These are phyloP conservation scores for Gryllus bimaculatus DNA, from an alignment of 1,140 invertebrate species.

Conservation along the genomic window DNA sequence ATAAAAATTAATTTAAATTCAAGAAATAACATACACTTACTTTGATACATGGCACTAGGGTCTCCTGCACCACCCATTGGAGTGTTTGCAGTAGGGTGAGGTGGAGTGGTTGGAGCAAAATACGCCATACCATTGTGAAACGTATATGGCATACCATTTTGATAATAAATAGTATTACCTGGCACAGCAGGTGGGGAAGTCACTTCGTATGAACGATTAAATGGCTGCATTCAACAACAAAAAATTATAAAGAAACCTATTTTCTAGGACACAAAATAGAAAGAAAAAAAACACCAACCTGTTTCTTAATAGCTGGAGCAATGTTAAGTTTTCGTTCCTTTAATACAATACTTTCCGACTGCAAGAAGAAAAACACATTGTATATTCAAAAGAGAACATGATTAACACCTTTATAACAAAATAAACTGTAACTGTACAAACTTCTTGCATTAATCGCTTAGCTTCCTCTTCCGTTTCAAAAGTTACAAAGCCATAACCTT, in stretches of 20 bases:
- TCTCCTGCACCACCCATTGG: background rate
- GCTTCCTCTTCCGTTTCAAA: conserved; percentile 89
- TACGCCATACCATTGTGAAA: conserved; percentile 51
- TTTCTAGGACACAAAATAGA: background rate
- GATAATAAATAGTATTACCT: conserved; percentile 45
- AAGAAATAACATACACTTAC: background rate
- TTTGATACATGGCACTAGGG: conserved; percentile 7
- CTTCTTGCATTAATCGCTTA: conserved; percentile 57
- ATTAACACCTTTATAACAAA: conserved; percentile 17
- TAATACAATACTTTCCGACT: conserved; percentile 64
- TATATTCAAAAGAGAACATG: conserved; percentile 11
- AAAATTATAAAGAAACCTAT: background rate
- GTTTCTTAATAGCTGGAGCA: conserved; percentile 83
- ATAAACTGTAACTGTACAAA: conserved; percentile 29
- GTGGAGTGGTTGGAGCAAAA: conserved; percentile 37
- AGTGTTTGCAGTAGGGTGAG: conserved; percentile 31
- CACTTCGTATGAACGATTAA: conserved; percentile 38
- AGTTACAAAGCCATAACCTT: conserved; percentile 92
- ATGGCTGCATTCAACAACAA: conserved; percentile 26
- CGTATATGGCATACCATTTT: conserved; percentile 44
- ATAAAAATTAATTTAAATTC: background rate
- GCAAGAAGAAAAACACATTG: conserved; percentile 28
- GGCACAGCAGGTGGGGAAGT: conserved; percentile 39
- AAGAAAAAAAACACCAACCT: conserved; percentile 39
- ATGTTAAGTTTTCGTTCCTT: conserved; percentile 79